Conservation (phyloP, 2,797 vertebrate genomes). For the Propithecus deckenii region DNA sequence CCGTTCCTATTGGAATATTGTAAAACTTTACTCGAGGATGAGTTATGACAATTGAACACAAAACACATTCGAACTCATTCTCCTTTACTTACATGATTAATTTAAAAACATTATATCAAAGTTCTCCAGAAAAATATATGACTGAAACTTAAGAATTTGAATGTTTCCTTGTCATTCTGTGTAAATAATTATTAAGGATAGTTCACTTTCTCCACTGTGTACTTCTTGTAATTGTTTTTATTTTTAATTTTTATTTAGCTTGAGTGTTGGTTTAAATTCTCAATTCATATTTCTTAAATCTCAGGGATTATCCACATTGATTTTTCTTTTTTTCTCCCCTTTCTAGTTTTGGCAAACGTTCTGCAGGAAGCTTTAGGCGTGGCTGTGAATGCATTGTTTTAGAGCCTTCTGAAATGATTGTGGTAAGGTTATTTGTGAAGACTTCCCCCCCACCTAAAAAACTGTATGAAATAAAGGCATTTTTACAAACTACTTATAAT, state of each 20-base stretch:
- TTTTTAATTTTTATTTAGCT: constrained; percentile 21
- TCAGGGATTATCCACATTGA: constrained; percentile 55
- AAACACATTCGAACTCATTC: neutral
- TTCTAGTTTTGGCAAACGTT: constrained; percentile 96
- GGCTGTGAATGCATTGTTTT: constrained; percentile 99
- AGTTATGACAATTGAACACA: neutral
- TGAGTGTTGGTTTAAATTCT: neutral
- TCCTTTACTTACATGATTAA: constrained; percentile 32
- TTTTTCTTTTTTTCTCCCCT: constrained; percentile 45
- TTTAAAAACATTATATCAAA: constrained; percentile 7
- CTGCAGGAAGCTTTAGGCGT: constrained; percentile 95
- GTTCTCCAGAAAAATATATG: neutral
- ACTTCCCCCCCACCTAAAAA: neutral
- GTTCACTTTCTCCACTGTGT: neutral
- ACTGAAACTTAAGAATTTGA: constrained; percentile 30
- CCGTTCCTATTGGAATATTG: neutral
- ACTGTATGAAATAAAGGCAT: neutral
- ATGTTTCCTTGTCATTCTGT: constrained; percentile 22
- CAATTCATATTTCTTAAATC: constrained; percentile 6
- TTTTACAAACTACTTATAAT: constrained; percentile 5
- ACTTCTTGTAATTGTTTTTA: constrained; percentile 43
- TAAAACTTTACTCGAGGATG: neutral
- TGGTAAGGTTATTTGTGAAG: constrained; percentile 90
- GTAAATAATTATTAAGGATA: neutral
- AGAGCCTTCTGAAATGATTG: constrained; percentile 99